Base-by-base conservation (phyloP, 2,113 vertebrate species). In the Neolamprologus variostigma region DNA sequence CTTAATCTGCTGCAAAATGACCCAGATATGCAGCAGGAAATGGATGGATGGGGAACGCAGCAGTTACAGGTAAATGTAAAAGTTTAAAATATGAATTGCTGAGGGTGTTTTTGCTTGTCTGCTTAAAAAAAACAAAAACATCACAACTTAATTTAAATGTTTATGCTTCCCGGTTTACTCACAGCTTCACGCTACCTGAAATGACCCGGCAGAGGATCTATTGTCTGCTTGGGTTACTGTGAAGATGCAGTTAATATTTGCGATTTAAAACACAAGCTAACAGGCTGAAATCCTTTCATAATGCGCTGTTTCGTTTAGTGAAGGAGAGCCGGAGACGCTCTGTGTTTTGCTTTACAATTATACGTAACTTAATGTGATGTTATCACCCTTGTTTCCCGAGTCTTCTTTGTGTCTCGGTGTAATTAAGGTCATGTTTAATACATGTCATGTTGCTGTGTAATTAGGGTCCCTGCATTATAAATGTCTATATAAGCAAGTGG, bases 351-450 rank as follows among this genome's bases (percentile, higher is more conserved):
- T 59, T 35, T 10, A 66, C 11, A 12, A 3, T 19, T 51, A 63
- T 71, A 8, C 82, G 47, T 17, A 55, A 79, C 51, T 90, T 35
- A 14, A 8, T 31, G 66, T 42, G 76, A 87, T 33, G 89, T 21
- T 81, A 7, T 26, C 88, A 93, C 82, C 54, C 51, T 3, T 47
- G 78, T 84, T 84, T 71, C 59, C 82, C 7, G 31, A 42, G 31
- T 81, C 12, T 35, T 86, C 50, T 76, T 82, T 35, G 9, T 45
- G 86, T 88, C 80, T 73, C 50, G 23, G 13, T 5, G 57, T 92
- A 91, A 92, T 94, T 89, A 89, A 54, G 14, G 9, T 14, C 81
- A 89, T 92, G 83, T 86, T 92, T 88, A 86, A 91, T 86, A 89
- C 61, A 94, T 90, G 59, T 7, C 81, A 5, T 23, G 55, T 28